These are phyloP conservation scores for Paelopatides confundens DNA, from an alignment of 53 echinoderm and acorn worm species.

Conservation along the genomic window DNA sequence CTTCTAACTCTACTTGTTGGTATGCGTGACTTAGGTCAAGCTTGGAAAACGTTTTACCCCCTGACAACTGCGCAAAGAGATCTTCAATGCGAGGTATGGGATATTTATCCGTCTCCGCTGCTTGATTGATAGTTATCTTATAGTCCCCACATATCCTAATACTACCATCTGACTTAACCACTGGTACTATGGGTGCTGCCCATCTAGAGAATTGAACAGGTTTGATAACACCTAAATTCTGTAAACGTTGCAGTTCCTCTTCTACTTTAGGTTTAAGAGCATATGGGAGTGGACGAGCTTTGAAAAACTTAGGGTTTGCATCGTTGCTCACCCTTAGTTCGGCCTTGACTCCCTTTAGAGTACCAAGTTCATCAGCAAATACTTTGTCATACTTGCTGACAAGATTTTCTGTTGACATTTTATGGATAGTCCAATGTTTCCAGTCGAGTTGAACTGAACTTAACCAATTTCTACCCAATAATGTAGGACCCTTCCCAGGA, in stretches of 20 bases:
- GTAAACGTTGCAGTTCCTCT: slow-evolving; percentile 50
- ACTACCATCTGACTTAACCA: slow-evolving; percentile 36
- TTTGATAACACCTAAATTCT: slow-evolving; percentile 27
- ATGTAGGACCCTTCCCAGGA: not conserved
- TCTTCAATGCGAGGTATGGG: slow-evolving; percentile 45
- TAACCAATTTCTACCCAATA: slow-evolving; percentile 22
- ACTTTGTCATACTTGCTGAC: not conserved
- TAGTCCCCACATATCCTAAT: slow-evolving; percentile 56
- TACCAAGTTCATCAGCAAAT: slow-evolving; percentile 43
- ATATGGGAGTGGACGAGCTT: slow-evolving; percentile 51
- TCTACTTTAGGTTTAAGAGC: slow-evolving; percentile 47
- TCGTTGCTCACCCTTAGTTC: slow-evolving; percentile 10
- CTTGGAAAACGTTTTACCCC: slow-evolving; percentile 60
- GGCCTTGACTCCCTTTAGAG: slow-evolving; percentile 22
- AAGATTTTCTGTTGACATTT: not conserved
- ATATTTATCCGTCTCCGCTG: slow-evolving; percentile 15
- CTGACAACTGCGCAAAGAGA: slow-evolving; percentile 56
- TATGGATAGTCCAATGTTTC: not conserved
- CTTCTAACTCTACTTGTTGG: slow-evolving; percentile 57
- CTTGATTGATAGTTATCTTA: slow-evolving; percentile 48
- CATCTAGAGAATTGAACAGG: slow-evolving; percentile 43
- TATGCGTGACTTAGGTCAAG: slow-evolving; percentile 62
- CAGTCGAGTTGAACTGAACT: not conserved
- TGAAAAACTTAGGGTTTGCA: slow-evolving; percentile 54
- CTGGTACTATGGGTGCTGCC: slow-evolving; percentile 62